phyloP scores from a whole-genome alignment of 2,888 invertebrate genomes.

The Euplexia lucipara region DNA sequence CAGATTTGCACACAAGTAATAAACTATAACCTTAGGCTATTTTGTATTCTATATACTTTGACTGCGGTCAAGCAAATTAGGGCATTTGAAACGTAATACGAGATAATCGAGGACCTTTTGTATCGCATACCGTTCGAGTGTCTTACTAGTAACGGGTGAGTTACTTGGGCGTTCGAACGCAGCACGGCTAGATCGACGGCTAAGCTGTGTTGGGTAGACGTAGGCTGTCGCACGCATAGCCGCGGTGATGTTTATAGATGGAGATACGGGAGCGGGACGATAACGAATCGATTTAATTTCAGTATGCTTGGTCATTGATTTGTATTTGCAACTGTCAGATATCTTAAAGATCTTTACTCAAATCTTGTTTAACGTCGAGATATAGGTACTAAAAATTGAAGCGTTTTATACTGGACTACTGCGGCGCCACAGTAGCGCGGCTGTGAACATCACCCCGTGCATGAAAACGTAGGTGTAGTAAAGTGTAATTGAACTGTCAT shows the following conservation, averaged over 20 bases:
- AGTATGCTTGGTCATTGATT: not conserved
- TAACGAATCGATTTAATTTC: not conserved
- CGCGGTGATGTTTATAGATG: constrained; percentile 4
- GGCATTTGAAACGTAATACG: constrained; percentile 63
- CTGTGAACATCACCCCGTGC: too few species aligned
- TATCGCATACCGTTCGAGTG: constrained; percentile 67
- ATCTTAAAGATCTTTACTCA: not conserved
- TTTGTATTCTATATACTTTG: constrained; percentile 40
- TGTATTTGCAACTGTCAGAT: not conserved
- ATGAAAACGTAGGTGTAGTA: too few species aligned
- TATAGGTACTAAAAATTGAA: not conserved
- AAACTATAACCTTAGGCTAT: constrained; percentile 53
- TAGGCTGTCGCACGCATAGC: constrained; percentile 43
- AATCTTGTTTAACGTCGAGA: constrained; percentile 1
- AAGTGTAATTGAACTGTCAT: too few species aligned
- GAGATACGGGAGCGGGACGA: constrained; percentile 32
- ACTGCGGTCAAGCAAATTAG: constrained; percentile 61
- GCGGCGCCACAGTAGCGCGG: too few species aligned
- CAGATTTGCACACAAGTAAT: constrained; percentile 42
- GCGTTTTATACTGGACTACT: too few species aligned
- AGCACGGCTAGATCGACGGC: constrained; percentile 33
- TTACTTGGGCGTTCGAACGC: constrained; percentile 46
- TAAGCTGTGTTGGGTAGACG: constrained; percentile 24
- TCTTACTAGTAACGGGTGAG: constrained; percentile 61
- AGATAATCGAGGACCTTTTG: constrained; percentile 66